Evolutionary conservation across 2,113 vertebrate genomes (phyloP).

Genomic region (Myotis lucifugus): DNA sequence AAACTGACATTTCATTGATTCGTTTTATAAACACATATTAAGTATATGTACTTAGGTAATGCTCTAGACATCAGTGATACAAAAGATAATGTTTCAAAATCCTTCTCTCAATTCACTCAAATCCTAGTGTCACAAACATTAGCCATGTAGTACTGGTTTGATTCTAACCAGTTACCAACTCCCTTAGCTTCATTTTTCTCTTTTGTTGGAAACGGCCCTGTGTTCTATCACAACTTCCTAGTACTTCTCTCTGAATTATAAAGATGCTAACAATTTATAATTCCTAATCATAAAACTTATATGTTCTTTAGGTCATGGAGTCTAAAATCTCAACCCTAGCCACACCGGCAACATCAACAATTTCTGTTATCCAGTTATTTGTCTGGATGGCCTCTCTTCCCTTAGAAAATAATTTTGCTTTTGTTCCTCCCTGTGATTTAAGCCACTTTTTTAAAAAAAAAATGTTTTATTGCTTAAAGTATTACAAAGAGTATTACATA

Average conservation of each 20-base stretch:
- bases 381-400: background rate
- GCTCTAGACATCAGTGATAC: background rate
- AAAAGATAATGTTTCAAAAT: conserved; percentile 14
- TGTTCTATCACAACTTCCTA: background rate
- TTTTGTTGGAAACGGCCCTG: background rate
- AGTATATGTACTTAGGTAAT: background rate
- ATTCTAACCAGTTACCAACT: background rate
- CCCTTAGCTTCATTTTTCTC: background rate
- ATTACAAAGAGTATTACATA: too few relatives aligned
- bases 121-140: background rate
- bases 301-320: background rate
- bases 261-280: background rate
- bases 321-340: background rate
- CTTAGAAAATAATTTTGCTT: background rate
- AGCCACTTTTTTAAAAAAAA: background rate
- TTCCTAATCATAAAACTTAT: background rate
- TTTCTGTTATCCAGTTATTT: conserved; percentile 18
- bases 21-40: background rate
- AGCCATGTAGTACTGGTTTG: background rate
- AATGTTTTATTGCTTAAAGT: too few relatives aligned
- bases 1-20: background rate
- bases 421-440: background rate
- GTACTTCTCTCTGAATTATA: background rate
- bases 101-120: background rate
- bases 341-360: background rate